Evolutionary conservation across 2,113 vertebrate species (phyloP), one percentile per base, ranked within the genome.

Genomic region (Perca flavescens): DNA sequence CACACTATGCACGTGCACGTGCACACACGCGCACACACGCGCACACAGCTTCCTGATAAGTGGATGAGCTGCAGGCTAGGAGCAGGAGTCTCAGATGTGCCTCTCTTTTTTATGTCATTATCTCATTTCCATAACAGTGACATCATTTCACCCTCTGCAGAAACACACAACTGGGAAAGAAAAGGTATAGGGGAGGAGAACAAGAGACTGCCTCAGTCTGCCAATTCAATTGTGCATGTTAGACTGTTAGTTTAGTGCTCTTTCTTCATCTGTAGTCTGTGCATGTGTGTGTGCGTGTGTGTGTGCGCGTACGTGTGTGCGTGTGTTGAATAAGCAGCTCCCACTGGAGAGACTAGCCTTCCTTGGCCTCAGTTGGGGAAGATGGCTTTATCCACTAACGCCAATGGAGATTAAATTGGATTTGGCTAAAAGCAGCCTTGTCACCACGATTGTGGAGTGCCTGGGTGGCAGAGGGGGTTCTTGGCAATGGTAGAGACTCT

Each of bases 341-440:
- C 90, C 83, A 67, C 43, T 36, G 53, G 74, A 91, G 54, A 60
- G 82, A 70, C 61, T 58, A 49, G 86, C 75, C 77, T 69, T 82
- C 83, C 61, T 75, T 83, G 69, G 85, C 78, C 72, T 77, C 76
- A 54, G 81, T 64, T 62, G 58, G 67, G 56, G 71, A 36, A 82
- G 61, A 88, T 78, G 82, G 85, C 82, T 88, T 91, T 88, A 93
- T 93, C 84, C 79, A 87, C 75, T 73, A 78, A 75, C 57, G 76
- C 86, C 90, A 86, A 80, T 85, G 81, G 74, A 92, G 79, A 92
- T 92, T 92, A 89, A 93, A 92, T 88, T 89, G 87, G 91, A 91
- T 91, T 93, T 93, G 90, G 86, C 91, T 89, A 88, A 92, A 91
- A 89, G 86, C 85, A 70, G 74, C 60, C 87, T 80, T 83, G 87